Percentiles rank a stretch among this genome's conserved stretches.
These are phyloP conservation scores for Aphidius colemani DNA, from an alignment of 2,888 invertebrate species.

Conservation along the genomic window DNA sequence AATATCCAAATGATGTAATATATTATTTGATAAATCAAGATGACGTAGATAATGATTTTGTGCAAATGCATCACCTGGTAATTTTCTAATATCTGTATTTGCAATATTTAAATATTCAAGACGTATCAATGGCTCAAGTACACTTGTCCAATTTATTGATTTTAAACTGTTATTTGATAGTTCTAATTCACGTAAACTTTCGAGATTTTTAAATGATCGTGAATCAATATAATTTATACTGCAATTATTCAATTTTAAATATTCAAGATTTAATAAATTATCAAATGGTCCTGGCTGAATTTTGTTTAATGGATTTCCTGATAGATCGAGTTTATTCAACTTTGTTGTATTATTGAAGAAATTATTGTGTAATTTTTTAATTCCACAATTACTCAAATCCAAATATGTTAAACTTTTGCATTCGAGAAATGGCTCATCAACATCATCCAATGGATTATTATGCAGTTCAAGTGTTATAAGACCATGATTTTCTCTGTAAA, in stretches of 20 bases:
- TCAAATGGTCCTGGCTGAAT: slow-evolving; percentile 68
- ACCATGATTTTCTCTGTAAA: slow-evolving; percentile 69
- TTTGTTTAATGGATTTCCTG: slow-evolving; percentile 68
- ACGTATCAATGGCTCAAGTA: slow-evolving; percentile 66
- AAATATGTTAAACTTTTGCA: slow-evolving; percentile 71
- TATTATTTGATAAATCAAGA: slow-evolving; percentile 70
- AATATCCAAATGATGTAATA: slow-evolving; percentile 69
- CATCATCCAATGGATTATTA: slow-evolving; percentile 68
- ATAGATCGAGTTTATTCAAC: slow-evolving; percentile 71
- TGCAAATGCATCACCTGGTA: slow-evolving; percentile 70
- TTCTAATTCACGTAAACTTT: slow-evolving; percentile 69
- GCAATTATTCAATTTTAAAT: slow-evolving; percentile 70
- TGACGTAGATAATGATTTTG: slow-evolving; percentile 70
- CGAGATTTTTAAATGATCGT: slow-evolving; percentile 64
- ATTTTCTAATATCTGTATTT: slow-evolving; percentile 66
- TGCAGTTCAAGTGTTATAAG: slow-evolving; percentile 73
- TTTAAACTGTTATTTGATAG: slow-evolving; percentile 66
- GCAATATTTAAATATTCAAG: slow-evolving; percentile 70
- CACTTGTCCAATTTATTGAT: slow-evolving; percentile 66
- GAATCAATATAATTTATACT: slow-evolving; percentile 66
- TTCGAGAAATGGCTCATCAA: slow-evolving; percentile 70
- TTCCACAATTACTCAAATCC: slow-evolving; percentile 70
- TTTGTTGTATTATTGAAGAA: slow-evolving; percentile 73
- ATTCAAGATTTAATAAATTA: slow-evolving; percentile 69
- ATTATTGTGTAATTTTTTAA: slow-evolving; percentile 65